These are phyloP conservation scores for Craseonycteris thonglongyai DNA, from an alignment of 2,113 vertebrate genomes.

Conservation along the genomic window DNA sequence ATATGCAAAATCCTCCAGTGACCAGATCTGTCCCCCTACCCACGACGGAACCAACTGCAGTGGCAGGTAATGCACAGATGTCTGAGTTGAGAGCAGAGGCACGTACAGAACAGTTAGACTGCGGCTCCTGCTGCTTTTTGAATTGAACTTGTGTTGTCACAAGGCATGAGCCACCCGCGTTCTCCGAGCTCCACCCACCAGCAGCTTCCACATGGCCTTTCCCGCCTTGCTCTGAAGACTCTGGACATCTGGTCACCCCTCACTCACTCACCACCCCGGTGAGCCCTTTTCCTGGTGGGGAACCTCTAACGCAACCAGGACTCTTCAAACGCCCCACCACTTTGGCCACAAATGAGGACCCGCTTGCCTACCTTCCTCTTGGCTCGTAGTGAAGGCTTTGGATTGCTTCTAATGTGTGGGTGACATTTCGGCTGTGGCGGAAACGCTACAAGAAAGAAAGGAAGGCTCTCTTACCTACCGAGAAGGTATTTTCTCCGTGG, in stretches of 20 bases:
- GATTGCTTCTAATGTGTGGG: neutral
- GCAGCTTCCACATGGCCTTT: neutral
- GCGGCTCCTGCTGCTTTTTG: too few relatives aligned
- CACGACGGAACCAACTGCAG: accelerated
- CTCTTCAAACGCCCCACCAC: neutral
- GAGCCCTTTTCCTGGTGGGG: too few relatives aligned
- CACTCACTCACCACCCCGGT: neutral
- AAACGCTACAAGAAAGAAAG: neutral
- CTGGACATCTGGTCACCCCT: neutral
- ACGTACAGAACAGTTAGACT: neutral
- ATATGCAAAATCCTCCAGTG: neutral
- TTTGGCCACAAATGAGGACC: neutral
- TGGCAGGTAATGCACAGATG: neutral
- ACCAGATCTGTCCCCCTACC: neutral
- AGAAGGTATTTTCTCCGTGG: neutral
- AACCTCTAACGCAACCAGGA: neutral
- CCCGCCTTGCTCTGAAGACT: neutral
- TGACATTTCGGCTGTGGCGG: neutral
- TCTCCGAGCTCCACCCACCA: neutral
- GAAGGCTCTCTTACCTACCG: neutral
- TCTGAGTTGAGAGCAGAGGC: neutral
- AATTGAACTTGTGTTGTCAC: neutral
- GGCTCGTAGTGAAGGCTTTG: neutral
- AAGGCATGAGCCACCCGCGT: neutral
- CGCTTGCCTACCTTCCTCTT: neutral